phyloP scores from a whole-genome alignment of 2,797 vertebrate species.

The Acrocephalus scirpaceus region DNA sequence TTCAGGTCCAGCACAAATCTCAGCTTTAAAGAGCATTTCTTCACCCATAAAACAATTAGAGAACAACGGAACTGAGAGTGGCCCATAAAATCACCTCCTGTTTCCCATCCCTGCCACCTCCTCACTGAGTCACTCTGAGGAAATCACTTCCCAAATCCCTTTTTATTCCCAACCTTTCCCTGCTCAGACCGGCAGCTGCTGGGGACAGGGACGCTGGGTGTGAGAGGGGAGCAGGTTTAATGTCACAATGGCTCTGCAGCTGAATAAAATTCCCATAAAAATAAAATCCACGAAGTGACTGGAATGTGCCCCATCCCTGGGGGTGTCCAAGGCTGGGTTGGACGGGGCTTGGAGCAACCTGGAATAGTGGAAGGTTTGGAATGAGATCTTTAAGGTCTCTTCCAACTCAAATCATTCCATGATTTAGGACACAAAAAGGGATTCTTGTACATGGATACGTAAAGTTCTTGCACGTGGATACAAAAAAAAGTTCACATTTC shows the following conservation, averaged over 20 bases:
- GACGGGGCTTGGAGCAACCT: rapidly evolving
- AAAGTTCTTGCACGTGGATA: no score
- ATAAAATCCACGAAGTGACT: neutral
- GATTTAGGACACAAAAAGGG: neutral
- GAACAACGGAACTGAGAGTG: neutral
- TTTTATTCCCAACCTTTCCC: neutral
- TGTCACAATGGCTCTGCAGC: rapidly evolving
- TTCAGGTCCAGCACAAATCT: neutral
- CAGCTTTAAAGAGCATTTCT: neutral
- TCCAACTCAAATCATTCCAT: neutral
- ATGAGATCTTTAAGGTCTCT: neutral
- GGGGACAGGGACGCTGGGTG: neutral
- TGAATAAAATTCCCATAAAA: neutral
- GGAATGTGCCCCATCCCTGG: neutral
- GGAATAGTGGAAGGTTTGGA: neutral
- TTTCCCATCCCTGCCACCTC: neutral
- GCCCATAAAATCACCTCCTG: neutral
- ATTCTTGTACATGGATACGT: no score
- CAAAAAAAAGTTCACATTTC: no score
- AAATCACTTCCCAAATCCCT: neutral
- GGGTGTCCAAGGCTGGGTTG: neutral
- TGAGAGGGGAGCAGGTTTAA: neutral
- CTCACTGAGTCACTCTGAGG: neutral
- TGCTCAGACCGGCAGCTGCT: neutral
- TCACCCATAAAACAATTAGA: neutral